Percentiles rank a stretch among this genome's conserved stretches.
These are phyloP conservation scores for Cylas formicarius DNA, from an alignment of 1,140 invertebrate genomes.

Conservation along the genomic window DNA sequence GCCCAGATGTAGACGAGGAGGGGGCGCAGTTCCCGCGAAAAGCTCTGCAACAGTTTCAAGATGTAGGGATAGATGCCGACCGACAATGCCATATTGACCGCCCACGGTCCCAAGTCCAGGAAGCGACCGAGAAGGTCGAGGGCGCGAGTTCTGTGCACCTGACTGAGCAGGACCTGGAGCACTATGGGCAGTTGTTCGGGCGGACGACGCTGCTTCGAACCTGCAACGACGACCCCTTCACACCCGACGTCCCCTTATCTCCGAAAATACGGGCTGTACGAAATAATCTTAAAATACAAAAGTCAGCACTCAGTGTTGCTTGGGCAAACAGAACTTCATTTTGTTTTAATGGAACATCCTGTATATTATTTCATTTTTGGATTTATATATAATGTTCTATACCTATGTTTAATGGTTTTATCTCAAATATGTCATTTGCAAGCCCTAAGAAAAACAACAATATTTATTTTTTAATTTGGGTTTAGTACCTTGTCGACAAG, in stretches of 20 bases:
- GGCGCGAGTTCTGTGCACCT: slow-evolving; percentile 91
- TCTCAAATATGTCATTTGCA: too few relatives aligned
- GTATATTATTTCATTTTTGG: too few relatives aligned
- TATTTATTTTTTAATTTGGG: too few relatives aligned
- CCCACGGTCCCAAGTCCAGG: slow-evolving; percentile 93
- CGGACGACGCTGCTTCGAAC: slow-evolving; percentile 66
- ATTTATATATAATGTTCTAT: too few relatives aligned
- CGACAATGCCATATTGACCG: slow-evolving; percentile 89
- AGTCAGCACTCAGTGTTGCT: neutral
- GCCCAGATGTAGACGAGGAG: slow-evolving; percentile 98
- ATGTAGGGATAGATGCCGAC: slow-evolving; percentile 99
- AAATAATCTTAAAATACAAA: neutral
- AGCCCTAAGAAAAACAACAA: too few relatives aligned
- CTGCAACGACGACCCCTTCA: too few relatives aligned
- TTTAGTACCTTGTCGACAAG: too few relatives aligned
- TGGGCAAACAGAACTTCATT: too few relatives aligned
- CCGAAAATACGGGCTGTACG: too few relatives aligned
- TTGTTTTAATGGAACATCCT: too few relatives aligned
- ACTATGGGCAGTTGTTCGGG: slow-evolving; percentile 98
- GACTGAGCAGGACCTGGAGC: slow-evolving; percentile 92
- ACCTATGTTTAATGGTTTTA: too few relatives aligned
- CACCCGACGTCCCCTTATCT: too few relatives aligned
- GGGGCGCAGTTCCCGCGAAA: slow-evolving; percentile 83
- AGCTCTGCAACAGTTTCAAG: slow-evolving; percentile 89
- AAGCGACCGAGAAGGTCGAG: slow-evolving; percentile 92